Base-by-base conservation (phyloP, 35 echinoderm and acorn worm genomes). In the Acanthaster planci region DNA sequence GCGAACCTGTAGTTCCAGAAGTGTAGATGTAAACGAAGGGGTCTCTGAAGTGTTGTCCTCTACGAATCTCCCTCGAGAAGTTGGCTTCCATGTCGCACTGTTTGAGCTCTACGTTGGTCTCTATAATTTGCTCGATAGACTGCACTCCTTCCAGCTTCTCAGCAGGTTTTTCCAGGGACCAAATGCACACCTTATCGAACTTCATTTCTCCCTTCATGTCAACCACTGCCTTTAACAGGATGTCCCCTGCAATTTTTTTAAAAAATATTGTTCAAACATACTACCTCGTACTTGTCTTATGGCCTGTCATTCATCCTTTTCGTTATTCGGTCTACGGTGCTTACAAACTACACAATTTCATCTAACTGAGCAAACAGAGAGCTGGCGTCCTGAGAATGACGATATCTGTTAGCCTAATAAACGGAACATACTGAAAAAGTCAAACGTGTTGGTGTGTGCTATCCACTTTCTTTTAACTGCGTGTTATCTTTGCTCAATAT, bases 1-100 rank as follows among this genome's bases (percentile, higher is more conserved):
- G n/a, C n/a, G n/a, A n/a, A 98, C 95, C 95, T 84, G 95, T 98
- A 30, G 95, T 98, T 81, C 95, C 95, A 10, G 95, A 98, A 0
- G 95, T 98, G 77, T 98, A 98, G 30, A 98, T 93, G 82, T 91
- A 94, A 6, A 85, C 95, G 31, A 93, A 87, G 2, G 95, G 84
- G 16, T 93, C 88, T 67, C 84, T 85, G 26, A 97, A 89, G 31
- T 86, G 89, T 21, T 92, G 86, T 0, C 94, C 94, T 35, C 58
- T 30, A 9, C 94, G 87, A 19, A 97, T 83, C 18, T 92, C 82
- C 52, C 87, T 76, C 19, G 94, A 77, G 16, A 80, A 64, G 76
- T 97, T 78, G 8, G 79, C 15, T 7, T 97, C 90, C 29, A 86
- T 55, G 15, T 92, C 80, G 35, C 72, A 52, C 37, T 68, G 52